Evolutionary conservation across 2,888 invertebrate species (phyloP).

Genomic region (Dilophus febrilis): DNA sequence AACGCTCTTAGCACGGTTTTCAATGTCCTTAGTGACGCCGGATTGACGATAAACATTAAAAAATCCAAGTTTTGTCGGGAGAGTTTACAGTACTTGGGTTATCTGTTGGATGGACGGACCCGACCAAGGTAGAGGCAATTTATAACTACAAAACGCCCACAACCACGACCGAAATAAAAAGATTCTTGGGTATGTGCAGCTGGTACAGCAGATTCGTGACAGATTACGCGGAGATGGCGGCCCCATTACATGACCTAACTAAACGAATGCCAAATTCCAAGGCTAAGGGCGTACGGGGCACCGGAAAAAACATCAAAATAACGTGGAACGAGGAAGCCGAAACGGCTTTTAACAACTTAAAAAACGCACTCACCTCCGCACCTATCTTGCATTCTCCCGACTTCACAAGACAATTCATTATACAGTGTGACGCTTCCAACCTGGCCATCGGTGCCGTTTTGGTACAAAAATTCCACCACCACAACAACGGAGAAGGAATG

Average conservation of each 20-base stretch:
- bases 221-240: background rate
- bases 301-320: background rate
- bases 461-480: constrained; percentile 2
- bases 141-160: background rate
- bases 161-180: background rate
- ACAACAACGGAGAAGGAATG: no score
- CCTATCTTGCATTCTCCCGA: background rate
- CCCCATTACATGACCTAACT: background rate
- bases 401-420: background rate
- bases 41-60: no score
- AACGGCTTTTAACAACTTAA: background rate
- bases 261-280: no score
- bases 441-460: constrained; percentile 9
- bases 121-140: background rate
- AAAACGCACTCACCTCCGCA: background rate
- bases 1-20: no score
- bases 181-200: background rate
- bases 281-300: no score
- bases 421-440: constrained; percentile 11
- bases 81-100: background rate
- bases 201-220: background rate
- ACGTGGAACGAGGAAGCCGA: background rate
- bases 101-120: background rate
- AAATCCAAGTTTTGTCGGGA: no score
- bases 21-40: no score